phyloP scores from a whole-genome alignment of 2,113 vertebrate species.

The Steatornis caripensis region DNA sequence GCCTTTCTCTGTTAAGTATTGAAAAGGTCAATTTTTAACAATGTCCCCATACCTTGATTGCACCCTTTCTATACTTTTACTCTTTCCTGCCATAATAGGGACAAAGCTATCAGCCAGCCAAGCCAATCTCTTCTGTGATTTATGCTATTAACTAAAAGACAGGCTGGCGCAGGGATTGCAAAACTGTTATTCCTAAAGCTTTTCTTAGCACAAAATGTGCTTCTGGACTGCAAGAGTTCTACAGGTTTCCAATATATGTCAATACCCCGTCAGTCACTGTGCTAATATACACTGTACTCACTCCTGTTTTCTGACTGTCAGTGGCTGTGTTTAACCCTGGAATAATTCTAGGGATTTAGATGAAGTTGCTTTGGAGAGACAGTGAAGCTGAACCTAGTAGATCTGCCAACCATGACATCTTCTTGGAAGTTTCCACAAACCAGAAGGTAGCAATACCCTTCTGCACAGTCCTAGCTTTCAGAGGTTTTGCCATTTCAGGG shows the following conservation, averaged over 20 bases:
- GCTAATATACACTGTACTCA: background rate
- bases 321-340: background rate
- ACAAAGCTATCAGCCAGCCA: background rate
- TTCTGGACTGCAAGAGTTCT: background rate
- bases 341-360: background rate
- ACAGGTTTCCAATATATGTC: background rate
- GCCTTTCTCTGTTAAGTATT: background rate
- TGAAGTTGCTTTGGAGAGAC: background rate
- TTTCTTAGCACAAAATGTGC: background rate
- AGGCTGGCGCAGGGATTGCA: background rate
- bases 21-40: background rate
- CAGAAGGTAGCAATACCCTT: background rate
- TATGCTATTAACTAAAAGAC: background rate
- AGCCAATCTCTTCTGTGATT: background rate
- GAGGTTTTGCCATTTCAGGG: background rate
- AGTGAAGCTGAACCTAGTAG: background rate
- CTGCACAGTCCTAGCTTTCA: background rate
- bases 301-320: background rate
- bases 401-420: conserved; percentile 20
- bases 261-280: background rate
- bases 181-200: background rate
- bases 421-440: conserved; percentile 20
- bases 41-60: background rate
- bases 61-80: background rate
- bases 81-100: background rate